Base-by-base conservation (phyloP, 2,113 vertebrate species). In the Bungarus multicinctus region DNA sequence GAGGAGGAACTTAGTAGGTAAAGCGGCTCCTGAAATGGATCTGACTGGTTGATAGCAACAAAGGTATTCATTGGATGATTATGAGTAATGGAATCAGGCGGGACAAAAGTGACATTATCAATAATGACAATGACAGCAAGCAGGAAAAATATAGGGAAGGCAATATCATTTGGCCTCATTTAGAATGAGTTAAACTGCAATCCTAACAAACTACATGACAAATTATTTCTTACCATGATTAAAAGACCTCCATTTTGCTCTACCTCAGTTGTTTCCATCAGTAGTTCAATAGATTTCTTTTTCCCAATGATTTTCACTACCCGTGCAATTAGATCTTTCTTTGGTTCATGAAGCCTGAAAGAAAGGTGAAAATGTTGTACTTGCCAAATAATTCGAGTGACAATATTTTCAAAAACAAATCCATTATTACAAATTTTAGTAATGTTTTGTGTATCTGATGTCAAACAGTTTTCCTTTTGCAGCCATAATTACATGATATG, bases 211-310 rank as follows among this genome's bases (percentile, higher is more conserved):
- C 30, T 47, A 53, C 20, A 55, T 47, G 50, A 69, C 39, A 18
- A 90, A 18, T 60, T 92, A 52, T 95, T 87, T 90, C 98, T 98
- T 97, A 99, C 98, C 98, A 99, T 93, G 30, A 99, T 98, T 95
- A 98, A 98, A 86, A 99, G 97, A 5, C 99, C 99, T 5, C 99
- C 99, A 4, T 96, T 98, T 91, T 99, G 98, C 94, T 99, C 99
- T 90, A 99, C 97, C 30, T 99, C 98, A 34, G 98, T 97, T 0
- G 99, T 99, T 97, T 99, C 98, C 95, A 98, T 98, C 1, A 99
- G 97, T 85, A 99, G 97, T 92, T 99, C 98, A 1, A 99, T 98
- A 12, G 99, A 98, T 97, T 99, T 99, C 96, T 98, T 99, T 50
- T 97, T 98, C 7, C 99, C 99, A n/a, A 99, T 96, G 88, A 98